These are phyloP conservation scores for Apodemus agrarius DNA, from an alignment of 2,797 vertebrate genomes.

Conservation along the genomic window DNA sequence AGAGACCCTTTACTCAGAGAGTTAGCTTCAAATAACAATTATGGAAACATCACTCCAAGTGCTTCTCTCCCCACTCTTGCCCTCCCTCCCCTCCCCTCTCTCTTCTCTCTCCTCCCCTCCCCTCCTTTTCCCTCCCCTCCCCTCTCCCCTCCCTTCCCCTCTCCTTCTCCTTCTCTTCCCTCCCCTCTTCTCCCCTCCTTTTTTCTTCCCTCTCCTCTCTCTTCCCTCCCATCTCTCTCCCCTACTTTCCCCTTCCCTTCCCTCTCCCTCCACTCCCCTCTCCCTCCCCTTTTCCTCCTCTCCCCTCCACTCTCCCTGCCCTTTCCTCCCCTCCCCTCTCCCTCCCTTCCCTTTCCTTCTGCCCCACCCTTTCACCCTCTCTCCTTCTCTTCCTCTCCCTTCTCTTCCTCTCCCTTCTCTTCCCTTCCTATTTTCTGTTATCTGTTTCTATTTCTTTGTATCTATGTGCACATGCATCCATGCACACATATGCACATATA, in stretches of 20 bases:
- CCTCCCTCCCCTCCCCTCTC: no score
- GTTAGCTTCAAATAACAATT: background rate
- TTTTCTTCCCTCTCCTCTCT: background rate
- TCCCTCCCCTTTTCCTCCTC: background rate
- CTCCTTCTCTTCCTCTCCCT: background rate
- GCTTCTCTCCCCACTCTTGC: background rate
- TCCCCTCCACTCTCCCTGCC: rapidly evolving
- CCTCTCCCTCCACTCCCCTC: rapidly evolving
- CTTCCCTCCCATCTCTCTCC: rapidly evolving
- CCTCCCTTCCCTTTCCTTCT: background rate
- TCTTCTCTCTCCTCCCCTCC: no score
- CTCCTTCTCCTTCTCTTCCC: background rate
- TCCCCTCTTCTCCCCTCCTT: rapidly evolving
- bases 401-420: background rate
- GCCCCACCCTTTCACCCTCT: rapidly evolving
- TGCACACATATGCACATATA: background rate
- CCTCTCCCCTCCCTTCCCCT: no score
- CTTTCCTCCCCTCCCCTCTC: rapidly evolving
- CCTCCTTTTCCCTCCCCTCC: rapidly evolving
- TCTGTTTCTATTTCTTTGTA: background rate
- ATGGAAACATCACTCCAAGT: background rate
- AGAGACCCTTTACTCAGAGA: background rate
- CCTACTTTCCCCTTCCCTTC: rapidly evolving
- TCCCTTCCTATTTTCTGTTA: background rate
- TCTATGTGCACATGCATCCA: background rate